Evolutionary conservation across 2,797 vertebrate genomes (phyloP).

Genomic region (Corythornis leucogaster): DNA sequence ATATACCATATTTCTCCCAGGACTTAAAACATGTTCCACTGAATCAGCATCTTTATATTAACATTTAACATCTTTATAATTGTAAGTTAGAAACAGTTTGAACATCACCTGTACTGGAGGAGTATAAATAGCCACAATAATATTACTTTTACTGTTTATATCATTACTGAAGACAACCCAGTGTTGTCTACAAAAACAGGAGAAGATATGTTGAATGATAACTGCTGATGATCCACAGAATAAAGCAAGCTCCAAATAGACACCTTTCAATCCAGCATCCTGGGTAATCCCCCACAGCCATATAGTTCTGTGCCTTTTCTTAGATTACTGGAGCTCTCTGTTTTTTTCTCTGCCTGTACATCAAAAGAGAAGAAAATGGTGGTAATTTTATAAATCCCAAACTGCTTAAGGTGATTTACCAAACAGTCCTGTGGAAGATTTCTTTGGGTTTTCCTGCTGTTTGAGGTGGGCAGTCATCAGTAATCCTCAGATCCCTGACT

Average conservation of each 20-base stretch:
- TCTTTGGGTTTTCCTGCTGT: not conserved
- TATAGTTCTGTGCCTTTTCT: not conserved
- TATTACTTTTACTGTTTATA: not conserved
- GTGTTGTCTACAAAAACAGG: not conserved
- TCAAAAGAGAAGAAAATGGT: not conserved
- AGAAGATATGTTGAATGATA: fast-evolving
- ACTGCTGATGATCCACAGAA: not conserved
- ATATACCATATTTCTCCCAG: not conserved
- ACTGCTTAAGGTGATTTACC: not conserved
- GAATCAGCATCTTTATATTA: conserved; percentile 46
- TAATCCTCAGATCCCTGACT: not conserved
- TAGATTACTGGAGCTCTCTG: not conserved
- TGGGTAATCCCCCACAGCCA: not conserved
- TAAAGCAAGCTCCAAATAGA: not conserved
- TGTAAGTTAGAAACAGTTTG: not conserved
- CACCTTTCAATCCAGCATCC: not conserved
- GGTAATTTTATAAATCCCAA: not conserved
- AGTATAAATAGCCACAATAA: not conserved
- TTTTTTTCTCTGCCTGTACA: not conserved
- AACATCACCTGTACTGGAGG: conserved; percentile 1
- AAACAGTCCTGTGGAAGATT: not conserved
- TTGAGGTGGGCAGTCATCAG: not conserved
- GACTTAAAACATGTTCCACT: conserved; percentile 24
- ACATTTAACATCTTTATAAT: conserved; percentile 11
- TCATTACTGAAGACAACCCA: not conserved